Evolutionary conservation across 2,113 vertebrate genomes (phyloP).

Genomic region (Prolemur simus): DNA sequence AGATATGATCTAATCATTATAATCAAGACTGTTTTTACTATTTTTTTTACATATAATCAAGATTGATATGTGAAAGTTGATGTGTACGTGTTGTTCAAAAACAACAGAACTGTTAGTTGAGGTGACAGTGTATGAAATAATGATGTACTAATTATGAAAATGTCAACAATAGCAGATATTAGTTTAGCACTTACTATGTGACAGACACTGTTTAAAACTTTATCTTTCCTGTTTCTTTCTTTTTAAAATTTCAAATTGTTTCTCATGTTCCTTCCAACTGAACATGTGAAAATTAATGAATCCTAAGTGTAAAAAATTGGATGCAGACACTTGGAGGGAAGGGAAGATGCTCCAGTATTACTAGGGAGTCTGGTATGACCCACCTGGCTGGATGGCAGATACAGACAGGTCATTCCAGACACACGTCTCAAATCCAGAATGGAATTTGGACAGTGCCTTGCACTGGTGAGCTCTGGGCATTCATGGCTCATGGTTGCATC

Average conservation of each 20-base stretch:
- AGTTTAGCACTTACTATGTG: background rate
- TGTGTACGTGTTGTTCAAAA: background rate
- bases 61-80: background rate
- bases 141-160: background rate
- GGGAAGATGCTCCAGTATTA: background rate
- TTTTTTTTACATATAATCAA: constrained; percentile 13
- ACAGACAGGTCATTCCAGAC: background rate
- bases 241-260: background rate
- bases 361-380: background rate
- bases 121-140: background rate
- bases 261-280: background rate
- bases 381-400: background rate
- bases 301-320: background rate
- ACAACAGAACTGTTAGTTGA: background rate
- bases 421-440: background rate
- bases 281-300: background rate
- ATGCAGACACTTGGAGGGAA: background rate
- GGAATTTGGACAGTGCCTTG: background rate
- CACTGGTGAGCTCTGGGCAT: background rate
- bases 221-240: background rate
- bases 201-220: background rate
- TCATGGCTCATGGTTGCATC: too few species aligned
- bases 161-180: background rate
- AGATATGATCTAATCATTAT: background rate
- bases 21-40: constrained; percentile 12